A percentile compares a stretch with the other conserved stretches of the same genome.
phyloP scores from a whole-genome alignment of 1,140 invertebrate species.

The Holcopasites calliopsidis region DNA sequence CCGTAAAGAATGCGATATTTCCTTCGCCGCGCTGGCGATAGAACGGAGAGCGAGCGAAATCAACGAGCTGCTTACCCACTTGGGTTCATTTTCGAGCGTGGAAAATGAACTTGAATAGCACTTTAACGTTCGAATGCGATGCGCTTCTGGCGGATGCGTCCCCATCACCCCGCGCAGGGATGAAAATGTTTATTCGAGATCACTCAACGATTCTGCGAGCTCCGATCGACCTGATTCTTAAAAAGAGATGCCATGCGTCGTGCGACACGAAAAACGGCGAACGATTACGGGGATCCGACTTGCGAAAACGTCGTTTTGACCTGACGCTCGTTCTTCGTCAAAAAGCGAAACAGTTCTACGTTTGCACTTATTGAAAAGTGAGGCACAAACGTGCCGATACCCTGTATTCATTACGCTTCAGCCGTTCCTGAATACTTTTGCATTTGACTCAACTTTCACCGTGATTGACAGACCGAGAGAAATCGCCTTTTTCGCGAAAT shows the following conservation, averaged over 20 bases:
- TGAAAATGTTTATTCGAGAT: neutral
- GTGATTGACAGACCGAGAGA: too few species aligned
- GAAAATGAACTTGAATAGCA: constrained; percentile 47
- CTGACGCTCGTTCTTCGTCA: neutral
- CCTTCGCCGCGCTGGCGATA: neutral
- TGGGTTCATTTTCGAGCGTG: constrained; percentile 31
- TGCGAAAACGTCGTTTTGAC: neutral
- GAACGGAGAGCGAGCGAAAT: neutral
- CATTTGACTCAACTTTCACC: neutral
- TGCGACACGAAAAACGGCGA: neutral
- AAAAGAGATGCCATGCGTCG: neutral
- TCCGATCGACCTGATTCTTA: neutral
- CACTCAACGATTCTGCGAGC: neutral
- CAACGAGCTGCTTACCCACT: constrained; percentile 16
- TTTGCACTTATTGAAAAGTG: neutral
- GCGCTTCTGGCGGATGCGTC: neutral
- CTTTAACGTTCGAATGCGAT: constrained; percentile 9
- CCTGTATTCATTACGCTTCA: neutral
- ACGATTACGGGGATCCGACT: neutral
- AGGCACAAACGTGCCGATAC: too few species aligned
- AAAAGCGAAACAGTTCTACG: neutral
- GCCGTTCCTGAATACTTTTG: neutral
- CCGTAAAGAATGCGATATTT: constrained; percentile 38
- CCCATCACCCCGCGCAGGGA: neutral
- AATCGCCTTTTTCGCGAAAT: neutral